Evolutionary conservation across 2,113 vertebrate genomes (phyloP), one percentile per base, ranked within the genome.

Genomic region (Thamnophis sirtalis): DNA sequence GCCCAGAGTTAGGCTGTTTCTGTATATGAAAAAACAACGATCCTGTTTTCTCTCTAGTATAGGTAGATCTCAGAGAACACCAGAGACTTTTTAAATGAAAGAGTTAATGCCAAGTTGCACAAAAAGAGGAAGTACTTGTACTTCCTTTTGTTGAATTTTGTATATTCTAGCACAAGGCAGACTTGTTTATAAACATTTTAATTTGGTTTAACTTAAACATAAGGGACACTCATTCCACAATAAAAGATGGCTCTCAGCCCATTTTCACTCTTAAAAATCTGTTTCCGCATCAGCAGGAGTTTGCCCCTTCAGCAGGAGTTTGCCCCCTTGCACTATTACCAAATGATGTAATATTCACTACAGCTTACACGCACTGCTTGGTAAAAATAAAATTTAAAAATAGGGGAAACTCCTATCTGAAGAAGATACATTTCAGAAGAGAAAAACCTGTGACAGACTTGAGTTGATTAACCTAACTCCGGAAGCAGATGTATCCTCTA

Each of bases 401-500:
- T 94, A 96, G 91, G 38, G 91, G 95, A 94, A 89, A 85, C 7
- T 92, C 94, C 91, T 95, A 96, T 95, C 95, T 97, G 92, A 86
- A 95, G 94, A 96, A 94, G 95, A 88, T 0, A 0, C 3, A 0
- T 95, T 93, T 96, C 85, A 1, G 58, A 56, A 43, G 91, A 94
- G 96, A 95, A 95, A 43, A 93, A 84, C n/a, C 92, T 96, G 95
- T 95, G 93, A 96, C 89, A 91, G 63, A 93, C 60, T 91, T 95
- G 95, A 97, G 95, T 93, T 93, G 96, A 97, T 96, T 96, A 96
- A 96, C 93, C 89, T 94, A 94, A 96, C 85, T 95, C 97, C 96
- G 97, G 97, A 98, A 98, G 97, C 97, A 98, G 97, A 98, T 98
- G 97, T 51, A 97, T 97, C 97, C 97, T 97, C 95, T 97, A 94